Base-by-base conservation (phyloP, 2,888 invertebrate genomes). In the Heteropelma amictum region DNA sequence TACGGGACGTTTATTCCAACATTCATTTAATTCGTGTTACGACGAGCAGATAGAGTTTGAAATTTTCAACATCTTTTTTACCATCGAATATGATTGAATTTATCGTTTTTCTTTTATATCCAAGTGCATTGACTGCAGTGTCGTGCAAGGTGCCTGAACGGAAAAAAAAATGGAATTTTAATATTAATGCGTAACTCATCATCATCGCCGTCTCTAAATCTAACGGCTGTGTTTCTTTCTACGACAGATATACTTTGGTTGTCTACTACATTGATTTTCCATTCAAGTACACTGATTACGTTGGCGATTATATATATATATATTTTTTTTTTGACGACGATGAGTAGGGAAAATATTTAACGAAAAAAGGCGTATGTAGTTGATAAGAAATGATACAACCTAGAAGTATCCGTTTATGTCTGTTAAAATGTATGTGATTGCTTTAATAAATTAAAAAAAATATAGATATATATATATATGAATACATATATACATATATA, bases 361-460 rank as follows among this genome's bases (percentile, higher is more conserved):
- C 30, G 49, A 47, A 33, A n/a, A 8, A 53, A 21, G 49, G 64
- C 53, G 17, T 45, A 56, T 79, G 80, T 80, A 81, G 77, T 80
- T 77, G 33, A 69, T 51, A 67, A 72, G 61, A 72, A 67, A 67
- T 61, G 54, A 72, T 81, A 83, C 64, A 77, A 78, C 65, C 77
- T 82, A 80, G 79, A n/a, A 79, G 80, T 82, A 82, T 77, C 80
- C 76, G 78, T 84, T 82, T 83, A 85, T 87, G 83, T 87, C 84
- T 86, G 86, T 85, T 86, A 86, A 76, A 82, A 85, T 87, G 14
- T 87, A 86, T 83, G 84, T 84, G 82, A 84, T 85, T 81, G 84
- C 85, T 84, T 81, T 83, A 87, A 85, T 85, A 86, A 87, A 87
- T 82, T n/a, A n/a, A n/a, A n/a, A 84, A 81, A 82, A 72, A 71